phyloP scores from a whole-genome alignment of 1,140 invertebrate species.

The Leptoteleia sp. region DNA sequence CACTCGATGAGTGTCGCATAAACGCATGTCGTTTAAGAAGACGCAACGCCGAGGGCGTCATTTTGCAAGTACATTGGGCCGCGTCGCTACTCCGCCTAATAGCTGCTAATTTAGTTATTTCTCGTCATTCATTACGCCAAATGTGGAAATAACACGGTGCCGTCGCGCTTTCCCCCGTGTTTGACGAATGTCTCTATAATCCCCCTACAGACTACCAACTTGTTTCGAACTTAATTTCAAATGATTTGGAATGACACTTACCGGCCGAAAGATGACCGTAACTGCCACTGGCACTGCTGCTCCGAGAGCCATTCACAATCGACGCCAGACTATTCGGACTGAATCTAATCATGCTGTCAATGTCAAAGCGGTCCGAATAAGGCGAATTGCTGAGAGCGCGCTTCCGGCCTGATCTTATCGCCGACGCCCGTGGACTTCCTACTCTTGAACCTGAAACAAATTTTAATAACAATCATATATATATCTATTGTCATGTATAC shows the following conservation, averaged over 20 bases:
- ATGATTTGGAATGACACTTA: slow-evolving; percentile 72
- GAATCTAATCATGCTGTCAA: slow-evolving; percentile 96
- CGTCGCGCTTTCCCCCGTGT: slow-evolving; percentile 2
- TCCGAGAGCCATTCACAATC: slow-evolving; percentile 93
- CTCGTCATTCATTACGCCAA: slow-evolving; percentile 24
- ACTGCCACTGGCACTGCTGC: slow-evolving; percentile 93
- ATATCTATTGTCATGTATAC: too few relatives aligned
- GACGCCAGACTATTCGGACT: slow-evolving; percentile 96
- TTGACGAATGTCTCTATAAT: slow-evolving; percentile 43
- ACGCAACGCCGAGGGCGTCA: slow-evolving; percentile 21
- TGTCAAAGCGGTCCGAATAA: slow-evolving; percentile 95
- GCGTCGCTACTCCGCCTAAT: slow-evolving; percentile 9
- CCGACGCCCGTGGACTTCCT: slow-evolving; percentile 85
- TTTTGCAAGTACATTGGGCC: slow-evolving; percentile 17
- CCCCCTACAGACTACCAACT: too few relatives aligned
- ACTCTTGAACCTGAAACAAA: slow-evolving; percentile 88
- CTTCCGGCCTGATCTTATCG: slow-evolving; percentile 89
- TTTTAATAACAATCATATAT: neutral
- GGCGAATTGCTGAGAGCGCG: slow-evolving; percentile 96
- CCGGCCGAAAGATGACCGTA: slow-evolving; percentile 96
- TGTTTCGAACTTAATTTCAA: too few relatives aligned
- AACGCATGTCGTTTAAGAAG: too few relatives aligned
- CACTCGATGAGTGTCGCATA: slow-evolving; percentile 40
- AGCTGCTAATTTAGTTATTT: slow-evolving; percentile 48
- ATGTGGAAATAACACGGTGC: slow-evolving; percentile 29